phyloP scores from a whole-genome alignment of 2,888 invertebrate species.

The Synergus itoensis region DNA sequence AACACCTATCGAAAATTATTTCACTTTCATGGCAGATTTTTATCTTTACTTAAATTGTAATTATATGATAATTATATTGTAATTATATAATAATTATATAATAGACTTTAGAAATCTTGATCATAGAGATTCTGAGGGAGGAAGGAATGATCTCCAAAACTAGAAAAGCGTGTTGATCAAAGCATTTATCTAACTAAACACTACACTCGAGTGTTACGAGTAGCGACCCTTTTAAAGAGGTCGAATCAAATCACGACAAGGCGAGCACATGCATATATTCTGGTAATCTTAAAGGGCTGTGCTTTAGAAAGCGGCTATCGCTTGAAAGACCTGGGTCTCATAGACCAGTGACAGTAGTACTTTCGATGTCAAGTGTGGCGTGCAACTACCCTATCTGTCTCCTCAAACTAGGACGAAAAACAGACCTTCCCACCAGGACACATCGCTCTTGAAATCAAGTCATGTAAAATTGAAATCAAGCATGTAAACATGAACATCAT shows the following conservation, averaged over 20 bases:
- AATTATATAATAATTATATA: not conserved
- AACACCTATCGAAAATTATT: not conserved
- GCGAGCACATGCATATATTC: not conserved
- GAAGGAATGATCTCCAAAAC: not conserved
- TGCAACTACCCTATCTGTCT: constrained; percentile 53
- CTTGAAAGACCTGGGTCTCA: not conserved
- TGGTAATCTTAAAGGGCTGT: constrained; percentile 6
- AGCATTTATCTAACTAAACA: not conserved
- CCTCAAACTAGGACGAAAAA: constrained; percentile 57
- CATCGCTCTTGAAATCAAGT: constrained; percentile 39
- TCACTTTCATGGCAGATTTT: not conserved
- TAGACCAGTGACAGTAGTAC: constrained; percentile 59
- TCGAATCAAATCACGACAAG: not conserved
- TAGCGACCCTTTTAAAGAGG: constrained; percentile 26
- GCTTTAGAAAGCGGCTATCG: not conserved
- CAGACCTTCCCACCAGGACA: constrained; percentile 53
- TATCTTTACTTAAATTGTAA: not conserved
- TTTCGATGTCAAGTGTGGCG: constrained; percentile 65
- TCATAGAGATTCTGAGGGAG: not conserved
- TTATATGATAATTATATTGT: too few species aligned
- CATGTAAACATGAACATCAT: too few species aligned
- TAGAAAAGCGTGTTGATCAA: not conserved
- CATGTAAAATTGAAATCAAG: too few species aligned
- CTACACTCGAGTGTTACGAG: not conserved
- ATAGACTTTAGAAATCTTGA: not conserved